A percentile compares a stretch with the other conserved stretches of the same genome.
Conservation (phyloP, 1,140 invertebrate species). For the Dendroctonus valens region DNA sequence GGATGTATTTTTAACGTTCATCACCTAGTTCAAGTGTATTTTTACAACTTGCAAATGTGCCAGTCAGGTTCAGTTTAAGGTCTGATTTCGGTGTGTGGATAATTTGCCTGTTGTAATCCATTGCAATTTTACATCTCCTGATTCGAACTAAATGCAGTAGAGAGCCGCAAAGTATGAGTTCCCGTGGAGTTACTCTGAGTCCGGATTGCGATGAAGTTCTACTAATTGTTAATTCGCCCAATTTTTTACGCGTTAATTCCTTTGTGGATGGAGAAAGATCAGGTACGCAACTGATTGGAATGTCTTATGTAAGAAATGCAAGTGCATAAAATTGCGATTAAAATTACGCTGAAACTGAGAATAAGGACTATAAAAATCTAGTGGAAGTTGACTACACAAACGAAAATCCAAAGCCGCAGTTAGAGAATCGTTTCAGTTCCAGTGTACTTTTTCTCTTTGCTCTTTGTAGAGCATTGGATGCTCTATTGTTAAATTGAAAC, state of each 20-base stretch:
- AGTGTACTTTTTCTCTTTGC: background rate
- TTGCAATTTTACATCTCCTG: conserved; percentile 1
- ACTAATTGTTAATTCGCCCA: conserved; percentile 34
- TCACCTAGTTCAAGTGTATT: conserved; percentile 21
- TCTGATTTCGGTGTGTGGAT: conserved; percentile 5
- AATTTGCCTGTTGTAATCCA: conserved; percentile 1
- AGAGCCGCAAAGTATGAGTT: conserved; percentile 35
- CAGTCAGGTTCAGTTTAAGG: conserved; percentile 30
- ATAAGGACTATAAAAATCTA: background rate
- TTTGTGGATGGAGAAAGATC: conserved; percentile 41
- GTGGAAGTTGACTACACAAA: background rate
- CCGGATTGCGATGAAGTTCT: conserved; percentile 30
- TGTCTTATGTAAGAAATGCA: background rate
- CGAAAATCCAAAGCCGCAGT: background rate
- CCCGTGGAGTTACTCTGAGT: conserved; percentile 35
- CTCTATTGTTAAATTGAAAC: too few species aligned
- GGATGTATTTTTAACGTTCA: conserved; percentile 23
- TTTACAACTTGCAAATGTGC: conserved; percentile 33
- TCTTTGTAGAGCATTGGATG: too few species aligned
- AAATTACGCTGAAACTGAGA: background rate
- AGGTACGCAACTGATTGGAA: conserved; percentile 11
- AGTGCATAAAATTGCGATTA: background rate
- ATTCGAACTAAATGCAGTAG: background rate
- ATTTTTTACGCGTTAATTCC: conserved; percentile 40
- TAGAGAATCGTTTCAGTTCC: background rate